Evolutionary conservation across 2,888 invertebrate genomes (phyloP), one percentile per base, ranked within the genome.

Genomic region (Ptychoptera contaminata): DNA sequence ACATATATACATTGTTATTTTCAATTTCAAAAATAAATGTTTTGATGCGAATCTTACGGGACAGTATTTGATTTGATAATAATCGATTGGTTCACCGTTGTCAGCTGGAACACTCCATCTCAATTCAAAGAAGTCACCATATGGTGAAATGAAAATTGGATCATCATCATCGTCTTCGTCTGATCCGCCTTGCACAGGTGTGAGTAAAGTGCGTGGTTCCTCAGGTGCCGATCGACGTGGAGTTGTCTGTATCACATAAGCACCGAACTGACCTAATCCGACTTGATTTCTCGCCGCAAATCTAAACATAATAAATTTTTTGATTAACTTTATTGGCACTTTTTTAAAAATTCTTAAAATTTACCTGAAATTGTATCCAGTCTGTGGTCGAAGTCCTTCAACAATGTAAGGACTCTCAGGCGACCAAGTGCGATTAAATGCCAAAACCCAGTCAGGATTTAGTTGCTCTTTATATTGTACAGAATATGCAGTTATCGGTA

Each of bases 81-180:
- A 71, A 58, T 85, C 82, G 57, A 92, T 90, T 23, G 81, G 82
- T 65, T 87, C 87, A 8, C 92, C 92, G 64, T 92, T 92, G 59
- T 91, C 84, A 42, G 81, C 78, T 0, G 91, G 90, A 42, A 82
- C 77, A 55, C 76, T 77, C 91, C 91, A 92, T 57, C 79, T 73
- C 15, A 91, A 63, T 57, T 87, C 84, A 59, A 78, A 88, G 58
- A 79, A 79, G 65, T 85, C 81, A 23, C 79, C 79, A 61, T 77
- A 87, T 37, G 71, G 71, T 36, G 79, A 80, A 4, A 66, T 61
- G 1, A 73, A 69, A 12, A 73, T 68, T 3, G 63, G 62, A 44
- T 50, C 50, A 23, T 61, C 60, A 42, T 50, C 50, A 23, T 61
- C 60, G 38, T 68, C 67, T 16, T 71, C 68, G 40, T 67, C 63